Conservation (phyloP, 2,113 vertebrate species). For the Felis chaus region DNA sequence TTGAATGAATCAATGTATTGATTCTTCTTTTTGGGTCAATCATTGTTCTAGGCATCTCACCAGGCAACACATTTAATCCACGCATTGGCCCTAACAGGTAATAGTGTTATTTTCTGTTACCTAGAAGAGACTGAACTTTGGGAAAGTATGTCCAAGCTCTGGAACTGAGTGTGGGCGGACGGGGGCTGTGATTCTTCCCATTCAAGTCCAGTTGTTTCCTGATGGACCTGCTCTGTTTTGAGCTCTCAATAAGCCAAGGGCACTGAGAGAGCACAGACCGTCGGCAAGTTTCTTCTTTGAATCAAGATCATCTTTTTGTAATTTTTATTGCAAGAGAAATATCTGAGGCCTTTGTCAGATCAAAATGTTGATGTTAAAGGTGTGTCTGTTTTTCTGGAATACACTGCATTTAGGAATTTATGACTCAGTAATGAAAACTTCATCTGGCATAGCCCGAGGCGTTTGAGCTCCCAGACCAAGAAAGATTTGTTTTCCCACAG, state of each 20-base stretch:
- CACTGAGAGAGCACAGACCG: not conserved
- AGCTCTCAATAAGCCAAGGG: not conserved
- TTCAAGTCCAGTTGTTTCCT: not conserved
- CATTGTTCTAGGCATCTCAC: fast-evolving
- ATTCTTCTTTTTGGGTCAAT: not conserved
- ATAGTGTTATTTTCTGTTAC: not conserved
- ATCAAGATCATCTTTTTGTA: not conserved
- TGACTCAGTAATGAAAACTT: not conserved
- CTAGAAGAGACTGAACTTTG: not conserved
- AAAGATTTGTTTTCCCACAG: constrained; percentile 55
- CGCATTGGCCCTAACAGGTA: not conserved
- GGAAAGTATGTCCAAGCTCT: not conserved
- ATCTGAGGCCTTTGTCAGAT: not conserved
- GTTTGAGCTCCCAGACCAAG: not conserved
- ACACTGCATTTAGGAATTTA: not conserved
- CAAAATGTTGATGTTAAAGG: not conserved
- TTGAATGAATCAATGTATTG: fast-evolving
- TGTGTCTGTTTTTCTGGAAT: not conserved
- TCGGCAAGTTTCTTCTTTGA: not conserved
- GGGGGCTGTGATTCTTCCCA: fast-evolving
- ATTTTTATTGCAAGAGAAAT: not conserved
- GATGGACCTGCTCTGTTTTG: too few species aligned
- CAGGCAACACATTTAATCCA: not conserved
- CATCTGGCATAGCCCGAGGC: constrained; percentile 61
- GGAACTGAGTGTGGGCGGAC: not conserved